phyloP scores from a whole-genome alignment of 1,140 invertebrate species.

The Drosophila pruinosa region DNA sequence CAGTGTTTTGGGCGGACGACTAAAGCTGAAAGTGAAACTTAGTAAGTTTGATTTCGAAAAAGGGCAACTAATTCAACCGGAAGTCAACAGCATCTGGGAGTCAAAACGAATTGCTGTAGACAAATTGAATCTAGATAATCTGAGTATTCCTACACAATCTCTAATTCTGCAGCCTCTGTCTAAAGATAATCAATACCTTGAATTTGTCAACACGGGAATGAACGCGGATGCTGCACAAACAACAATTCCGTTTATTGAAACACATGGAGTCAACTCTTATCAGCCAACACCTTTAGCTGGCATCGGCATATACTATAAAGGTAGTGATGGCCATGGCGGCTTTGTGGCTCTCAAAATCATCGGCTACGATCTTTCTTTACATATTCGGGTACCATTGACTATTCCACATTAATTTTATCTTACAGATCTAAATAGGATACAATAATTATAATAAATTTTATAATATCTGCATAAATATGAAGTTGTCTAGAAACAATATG shows the following conservation, averaged over 20 bases:
- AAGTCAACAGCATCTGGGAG: too few relatives aligned
- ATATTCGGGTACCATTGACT: too few relatives aligned
- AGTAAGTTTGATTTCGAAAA: too few relatives aligned
- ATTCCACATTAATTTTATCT: too few relatives aligned
- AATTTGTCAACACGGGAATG: background rate
- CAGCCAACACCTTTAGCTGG: background rate
- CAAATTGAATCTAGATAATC: background rate
- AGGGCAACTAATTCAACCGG: too few relatives aligned
- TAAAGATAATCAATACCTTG: background rate
- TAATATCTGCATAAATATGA: too few relatives aligned
- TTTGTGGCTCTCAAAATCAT: background rate
- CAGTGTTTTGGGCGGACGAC: background rate
- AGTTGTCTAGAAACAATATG: too few relatives aligned
- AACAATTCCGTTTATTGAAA: background rate
- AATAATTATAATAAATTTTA: too few relatives aligned
- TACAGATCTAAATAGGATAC: too few relatives aligned
- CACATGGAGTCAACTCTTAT: background rate
- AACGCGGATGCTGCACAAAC: background rate
- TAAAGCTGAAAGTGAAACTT: background rate
- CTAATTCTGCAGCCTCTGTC: background rate
- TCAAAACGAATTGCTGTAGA: background rate
- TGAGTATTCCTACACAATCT: background rate
- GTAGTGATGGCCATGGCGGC: background rate
- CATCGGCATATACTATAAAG: background rate
- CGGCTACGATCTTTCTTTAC: too few relatives aligned